Conservation (phyloP, 2,113 vertebrate genomes). For the Ptychochromis oligacanthus region DNA sequence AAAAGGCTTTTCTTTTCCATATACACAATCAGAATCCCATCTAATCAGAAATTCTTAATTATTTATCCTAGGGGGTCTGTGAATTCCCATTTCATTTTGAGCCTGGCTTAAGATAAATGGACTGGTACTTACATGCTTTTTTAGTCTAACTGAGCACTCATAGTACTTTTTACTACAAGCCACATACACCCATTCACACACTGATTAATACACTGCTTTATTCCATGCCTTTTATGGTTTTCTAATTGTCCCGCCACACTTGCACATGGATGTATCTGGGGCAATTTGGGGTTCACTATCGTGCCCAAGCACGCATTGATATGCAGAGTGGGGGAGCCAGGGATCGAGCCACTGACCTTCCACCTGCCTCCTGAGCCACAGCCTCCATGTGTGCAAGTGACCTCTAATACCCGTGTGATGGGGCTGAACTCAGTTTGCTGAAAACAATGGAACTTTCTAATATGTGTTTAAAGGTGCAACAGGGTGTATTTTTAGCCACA, state of each 20-base stretch:
- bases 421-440: neutral
- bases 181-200: no score
- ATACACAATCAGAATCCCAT: neutral
- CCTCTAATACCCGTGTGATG: neutral
- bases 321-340: no score
- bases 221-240: neutral
- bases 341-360: no score
- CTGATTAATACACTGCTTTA: neutral
- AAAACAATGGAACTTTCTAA: neutral
- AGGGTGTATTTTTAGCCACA: neutral
- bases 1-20: neutral
- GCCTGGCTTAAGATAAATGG: no score
- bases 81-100: neutral
- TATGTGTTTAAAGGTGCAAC: neutral
- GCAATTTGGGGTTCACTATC: no score
- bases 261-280: no score
- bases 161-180: neutral
- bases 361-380: no score
- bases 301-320: no score
- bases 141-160: neutral
- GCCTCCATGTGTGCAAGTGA: neutral
- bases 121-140: neutral
- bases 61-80: neutral
- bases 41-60: neutral
- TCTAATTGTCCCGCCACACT: neutral